Evolutionary conservation across 2,113 vertebrate genomes (phyloP).

Genomic region (Anoplopoma fimbria): DNA sequence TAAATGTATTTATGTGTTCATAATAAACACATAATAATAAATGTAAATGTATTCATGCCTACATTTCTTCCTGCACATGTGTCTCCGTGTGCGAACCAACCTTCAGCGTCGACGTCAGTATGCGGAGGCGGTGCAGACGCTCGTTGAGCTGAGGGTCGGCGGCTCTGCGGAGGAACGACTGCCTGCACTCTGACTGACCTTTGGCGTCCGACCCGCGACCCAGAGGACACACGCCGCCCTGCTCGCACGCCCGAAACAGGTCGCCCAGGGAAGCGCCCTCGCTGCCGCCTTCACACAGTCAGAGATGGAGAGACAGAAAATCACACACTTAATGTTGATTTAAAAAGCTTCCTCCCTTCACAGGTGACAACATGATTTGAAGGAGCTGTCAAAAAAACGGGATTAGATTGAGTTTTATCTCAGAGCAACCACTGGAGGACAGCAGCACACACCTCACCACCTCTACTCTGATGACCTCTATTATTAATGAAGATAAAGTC

Average conservation of each 20-base stretch:
- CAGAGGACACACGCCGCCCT: conserved; percentile 93
- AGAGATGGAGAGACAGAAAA: not conserved
- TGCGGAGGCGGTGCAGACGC: conserved; percentile 94
- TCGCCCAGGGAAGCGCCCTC: conserved; percentile 89
- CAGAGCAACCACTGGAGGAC: conserved; percentile 51
- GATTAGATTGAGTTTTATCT: not conserved
- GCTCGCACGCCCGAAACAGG: conserved; percentile 94
- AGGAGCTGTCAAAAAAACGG: not conserved
- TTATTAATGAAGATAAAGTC: conserved; percentile 32
- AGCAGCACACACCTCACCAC: conserved; percentile 42
- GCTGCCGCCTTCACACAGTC: conserved; percentile 49
- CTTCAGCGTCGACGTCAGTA: conserved; percentile 98
- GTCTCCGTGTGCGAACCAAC: conserved; percentile 72
- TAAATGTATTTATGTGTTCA: not conserved
- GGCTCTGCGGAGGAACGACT: conserved; percentile 93
- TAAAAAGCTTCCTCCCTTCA: not conserved
- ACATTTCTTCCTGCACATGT: not conserved
- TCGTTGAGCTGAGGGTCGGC: conserved; percentile 97
- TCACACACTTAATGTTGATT: not conserved
- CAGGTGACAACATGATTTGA: not conserved
- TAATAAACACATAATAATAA: too few relatives aligned
- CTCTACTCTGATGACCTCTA: conserved; percentile 15
- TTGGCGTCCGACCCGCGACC: conserved; percentile 91
- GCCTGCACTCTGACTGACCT: conserved; percentile 91
- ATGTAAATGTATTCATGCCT: not conserved